A percentile compares a stretch with the other conserved stretches of the same genome.
Evolutionary conservation across 2,888 invertebrate species (phyloP).

Genomic region (Acrocera orbiculus): DNA sequence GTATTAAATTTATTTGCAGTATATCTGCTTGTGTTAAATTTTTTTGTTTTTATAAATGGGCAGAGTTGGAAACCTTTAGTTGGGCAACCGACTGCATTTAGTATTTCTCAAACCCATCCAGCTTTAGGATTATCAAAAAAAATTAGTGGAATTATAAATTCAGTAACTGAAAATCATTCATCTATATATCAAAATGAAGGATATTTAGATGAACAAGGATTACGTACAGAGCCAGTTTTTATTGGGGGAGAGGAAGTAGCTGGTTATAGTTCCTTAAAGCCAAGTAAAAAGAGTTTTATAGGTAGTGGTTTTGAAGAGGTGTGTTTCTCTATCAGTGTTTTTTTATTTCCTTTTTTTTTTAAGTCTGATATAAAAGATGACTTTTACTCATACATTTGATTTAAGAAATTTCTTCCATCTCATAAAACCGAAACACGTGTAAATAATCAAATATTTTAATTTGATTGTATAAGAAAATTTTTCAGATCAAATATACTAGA

Average conservation of each 20-base stretch:
- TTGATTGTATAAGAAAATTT: too few relatives aligned
- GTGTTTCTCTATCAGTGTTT: slow-evolving; percentile 1
- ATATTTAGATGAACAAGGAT: slow-evolving; percentile 2
- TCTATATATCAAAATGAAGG: too few relatives aligned
- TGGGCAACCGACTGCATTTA: slow-evolving; percentile 16
- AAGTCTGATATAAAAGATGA: too few relatives aligned
- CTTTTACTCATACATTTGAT: too few relatives aligned
- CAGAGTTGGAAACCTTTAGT: slow-evolving; percentile 21
- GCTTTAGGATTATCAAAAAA: slow-evolving; percentile 16
- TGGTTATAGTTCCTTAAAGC: slow-evolving; percentile 3
- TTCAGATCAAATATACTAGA: too few relatives aligned
- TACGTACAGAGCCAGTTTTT: slow-evolving; percentile 2
- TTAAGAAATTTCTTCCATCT: too few relatives aligned
- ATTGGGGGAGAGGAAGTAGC: slow-evolving; percentile 4
- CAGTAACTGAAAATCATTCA: background rate
- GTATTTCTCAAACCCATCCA: slow-evolving; percentile 26
- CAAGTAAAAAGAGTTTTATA: too few relatives aligned
- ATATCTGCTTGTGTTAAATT: background rate
- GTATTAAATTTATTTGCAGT: background rate
- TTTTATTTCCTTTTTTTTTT: background rate
- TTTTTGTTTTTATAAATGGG: too few relatives aligned
- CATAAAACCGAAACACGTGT: too few relatives aligned
- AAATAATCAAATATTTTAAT: too few relatives aligned
- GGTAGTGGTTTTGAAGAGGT: slow-evolving; percentile 10
- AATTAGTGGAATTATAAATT: slow-evolving; percentile 1